Evolutionary conservation across 2,888 invertebrate genomes (phyloP), one percentile per base, ranked within the genome.

Genomic region (Digitonthophagus gazella): DNA sequence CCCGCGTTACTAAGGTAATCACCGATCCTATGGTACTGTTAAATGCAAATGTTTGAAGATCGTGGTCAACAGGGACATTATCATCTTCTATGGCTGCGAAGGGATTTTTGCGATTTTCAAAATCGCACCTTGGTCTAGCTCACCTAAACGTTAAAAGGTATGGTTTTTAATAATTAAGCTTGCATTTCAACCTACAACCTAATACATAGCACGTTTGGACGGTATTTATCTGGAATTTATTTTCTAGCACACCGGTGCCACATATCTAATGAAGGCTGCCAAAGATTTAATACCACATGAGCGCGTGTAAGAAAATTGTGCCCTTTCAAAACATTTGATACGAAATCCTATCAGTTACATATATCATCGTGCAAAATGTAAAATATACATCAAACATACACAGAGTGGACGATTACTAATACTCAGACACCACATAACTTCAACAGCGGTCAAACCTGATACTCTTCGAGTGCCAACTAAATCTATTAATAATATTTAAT

Each of bases 341-440:
- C 58, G 3, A 55, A 65, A 61, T 65, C 67, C 67, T 65, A 19
- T 56, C 20, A 18, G n/a, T 54, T 57, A 69, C 69, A 66, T 57
- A 67, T 70, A 44, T 44, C 6, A 44, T 44, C 3, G 11, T 44
- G 11, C 28, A 44, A 44, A 11, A 44, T 8, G 2, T 1, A 44
- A 44, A 44, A 44, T 44, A 44, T 11, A 11, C 11, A n/a, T n/a
- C n/a, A n/a, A n/a, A n/a, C 28, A 44, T 44, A 44, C 28, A 44
- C 28, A 44, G 6, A 44, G 11, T 44, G 6, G 28, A 44, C 28
- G 28, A 11, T 44, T 44, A 44, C 28, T 44, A 11, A 44, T 44
- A 44, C 28, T 44, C 28, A 5, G 28, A 44, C 28, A 11, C 11
- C 28, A 44, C 28, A 44, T 44, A 44, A 44, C 11, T 44, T 44